Evolutionary conservation across 2,888 invertebrate genomes (phyloP).

Genomic region (Geotrupes spiniger): DNA sequence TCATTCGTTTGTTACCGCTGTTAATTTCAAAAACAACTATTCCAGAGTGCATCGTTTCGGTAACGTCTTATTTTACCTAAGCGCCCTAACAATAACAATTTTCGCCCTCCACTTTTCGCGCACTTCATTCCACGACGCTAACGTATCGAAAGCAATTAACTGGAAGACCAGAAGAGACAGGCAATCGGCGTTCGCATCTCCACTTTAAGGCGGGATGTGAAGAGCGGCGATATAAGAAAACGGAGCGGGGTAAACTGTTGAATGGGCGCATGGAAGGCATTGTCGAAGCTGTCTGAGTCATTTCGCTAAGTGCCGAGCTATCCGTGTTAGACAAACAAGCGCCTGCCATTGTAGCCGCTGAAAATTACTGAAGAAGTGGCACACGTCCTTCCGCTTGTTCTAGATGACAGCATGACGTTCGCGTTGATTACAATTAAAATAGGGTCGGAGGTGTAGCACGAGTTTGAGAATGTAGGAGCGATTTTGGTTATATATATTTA

Average conservation of each 20-base stretch:
- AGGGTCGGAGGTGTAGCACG: no score
- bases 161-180: slow-evolving; percentile 1
- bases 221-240: slow-evolving; percentile 5
- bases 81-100: no score
- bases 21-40: no score
- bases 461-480: no score
- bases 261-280: slow-evolving; percentile 33
- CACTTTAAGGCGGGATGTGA: slow-evolving; percentile 2
- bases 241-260: slow-evolving; percentile 14
- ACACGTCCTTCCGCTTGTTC: slow-evolving; percentile 18
- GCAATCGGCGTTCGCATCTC: slow-evolving; percentile 1
- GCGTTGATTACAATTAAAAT: slow-evolving; percentile 17
- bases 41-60: no score
- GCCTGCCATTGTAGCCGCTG: slow-evolving; percentile 22
- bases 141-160: slow-evolving; percentile 2
- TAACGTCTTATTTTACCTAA: no score
- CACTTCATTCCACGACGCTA: no score
- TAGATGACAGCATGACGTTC: background rate
- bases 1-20: no score
- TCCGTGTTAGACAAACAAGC: slow-evolving; percentile 37
- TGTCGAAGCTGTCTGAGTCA: slow-evolving; percentile 42
- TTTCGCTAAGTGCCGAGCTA: slow-evolving; percentile 45
- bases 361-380: slow-evolving; percentile 33
- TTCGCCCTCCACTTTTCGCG: no score
- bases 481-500: no score